phyloP scores from a whole-genome alignment of 2,888 invertebrate species.

The Azorinus chamasolen region DNA sequence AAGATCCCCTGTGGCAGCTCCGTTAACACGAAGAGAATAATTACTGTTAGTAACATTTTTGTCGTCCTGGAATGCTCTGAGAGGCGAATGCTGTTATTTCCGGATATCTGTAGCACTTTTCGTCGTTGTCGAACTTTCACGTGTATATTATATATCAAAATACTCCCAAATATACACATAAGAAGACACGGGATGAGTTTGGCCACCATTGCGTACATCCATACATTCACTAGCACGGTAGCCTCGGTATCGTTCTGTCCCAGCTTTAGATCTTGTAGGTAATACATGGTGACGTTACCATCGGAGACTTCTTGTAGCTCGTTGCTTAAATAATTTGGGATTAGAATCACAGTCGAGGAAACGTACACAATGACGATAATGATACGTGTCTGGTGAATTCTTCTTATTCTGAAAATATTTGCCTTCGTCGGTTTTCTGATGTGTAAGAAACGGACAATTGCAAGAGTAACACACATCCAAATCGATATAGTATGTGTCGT shows the following conservation, averaged over 20 bases:
- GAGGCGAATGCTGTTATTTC: slow-evolving; percentile 74
- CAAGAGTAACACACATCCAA: slow-evolving; percentile 96
- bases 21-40: slow-evolving; percentile 94
- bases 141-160: slow-evolving; percentile 84
- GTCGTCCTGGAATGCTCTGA: slow-evolving; percentile 91
- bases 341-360: slow-evolving; percentile 94
- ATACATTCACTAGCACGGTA: slow-evolving; percentile 89
- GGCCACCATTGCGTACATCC: slow-evolving; percentile 96
- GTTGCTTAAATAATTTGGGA: slow-evolving; percentile 94
- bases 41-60: slow-evolving; percentile 94
- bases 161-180: slow-evolving; percentile 90
- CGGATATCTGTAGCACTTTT: slow-evolving; percentile 77
- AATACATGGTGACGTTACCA: slow-evolving; percentile 71
- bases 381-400: slow-evolving; percentile 91
- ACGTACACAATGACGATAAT: slow-evolving; percentile 93
- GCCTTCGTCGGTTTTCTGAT: slow-evolving; percentile 92
- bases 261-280: slow-evolving; percentile 71
- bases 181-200: slow-evolving; percentile 96
- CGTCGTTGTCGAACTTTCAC: slow-evolving; percentile 76
- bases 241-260: slow-evolving; percentile 74
- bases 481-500: slow-evolving; percentile 96
- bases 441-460: slow-evolving; percentile 93
- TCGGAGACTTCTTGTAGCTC: slow-evolving; percentile 64
- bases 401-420: slow-evolving; percentile 89
- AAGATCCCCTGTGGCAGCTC: slow-evolving; percentile 93